Conservation (phyloP, 2,888 invertebrate genomes). For the Heliconius erato region DNA sequence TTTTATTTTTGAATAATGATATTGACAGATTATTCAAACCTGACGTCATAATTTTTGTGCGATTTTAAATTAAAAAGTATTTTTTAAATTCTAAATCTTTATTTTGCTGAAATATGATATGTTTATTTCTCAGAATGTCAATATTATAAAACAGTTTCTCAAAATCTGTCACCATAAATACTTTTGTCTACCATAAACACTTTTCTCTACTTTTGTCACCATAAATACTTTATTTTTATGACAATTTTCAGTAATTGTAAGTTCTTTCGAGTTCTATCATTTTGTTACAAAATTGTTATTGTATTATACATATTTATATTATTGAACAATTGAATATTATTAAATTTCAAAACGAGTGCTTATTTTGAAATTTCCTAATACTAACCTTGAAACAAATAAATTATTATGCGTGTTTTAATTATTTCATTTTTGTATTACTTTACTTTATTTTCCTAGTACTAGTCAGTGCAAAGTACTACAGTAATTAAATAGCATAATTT, state of each 20-base stretch:
- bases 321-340: neutral
- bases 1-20: too few relatives aligned
- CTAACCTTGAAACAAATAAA: neutral
- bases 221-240: too few relatives aligned
- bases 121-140: too few relatives aligned
- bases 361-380: neutral
- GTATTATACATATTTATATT: neutral
- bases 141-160: too few relatives aligned
- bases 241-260: neutral
- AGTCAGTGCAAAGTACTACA: constrained; percentile 19
- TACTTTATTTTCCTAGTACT: constrained; percentile 24
- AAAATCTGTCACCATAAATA: too few relatives aligned
- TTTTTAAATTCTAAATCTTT: too few relatives aligned
- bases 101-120: too few relatives aligned
- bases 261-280: neutral
- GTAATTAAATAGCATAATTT: constrained; percentile 5
- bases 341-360: neutral
- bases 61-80: too few relatives aligned
- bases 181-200: too few relatives aligned
- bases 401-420: neutral
- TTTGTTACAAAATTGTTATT: neutral
- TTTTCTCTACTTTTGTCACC: too few relatives aligned
- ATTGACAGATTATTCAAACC: too few relatives aligned
- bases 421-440: neutral
- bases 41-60: too few relatives aligned